Base-by-base conservation (phyloP, 64 coral and sea anemone species). In the Hydrozoanthus tunicans region DNA sequence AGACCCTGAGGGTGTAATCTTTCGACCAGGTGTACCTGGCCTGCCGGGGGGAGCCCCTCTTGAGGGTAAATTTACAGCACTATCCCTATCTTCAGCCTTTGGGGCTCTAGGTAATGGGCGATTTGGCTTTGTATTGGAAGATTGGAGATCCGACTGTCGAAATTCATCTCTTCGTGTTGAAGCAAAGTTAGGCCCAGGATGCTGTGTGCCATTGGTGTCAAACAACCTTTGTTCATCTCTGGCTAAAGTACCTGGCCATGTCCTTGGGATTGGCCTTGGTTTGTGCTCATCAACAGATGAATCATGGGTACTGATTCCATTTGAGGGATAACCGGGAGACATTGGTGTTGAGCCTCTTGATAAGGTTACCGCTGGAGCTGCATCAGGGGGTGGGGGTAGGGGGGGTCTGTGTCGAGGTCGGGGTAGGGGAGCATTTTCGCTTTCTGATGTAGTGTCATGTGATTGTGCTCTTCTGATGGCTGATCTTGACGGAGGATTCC, bases 391-490 rank as follows among this genome's bases (percentile, higher is more conserved):
- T 72, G 92, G 95, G 53, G 95, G 95, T 73, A 93, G 77, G 3
- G 95, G 95, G 61, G 95, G 95, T 92, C 82, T 89, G 70, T 97
- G 86, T 81, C 95, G 89, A 71, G 95, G 95, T 77, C 90, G 63
- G 56, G 95, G 95, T 13, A 94, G 82, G 23, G 95, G 95, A 69
- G 65, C 89, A 25, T 66, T 91, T 10, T 59, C 69, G 58, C n/a
- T 74, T 27, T 91, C 82, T 77, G 25, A n/a, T 12, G 59, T 75
- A 11, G 64, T 6, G 32, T 89, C 84, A 56, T 90, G 71, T 8
- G 93, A 90, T 58, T 81, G 57, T 27, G 81, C 79, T 51, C 70
- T 85, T 78, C 61, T 73, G 64, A 89, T 77, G 71, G 63, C 62
- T 89, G 76, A 71, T 71, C 79, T 94, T 51, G 23, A 1, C 6